Conservation (phyloP, 23 tunicate species). For the Ascidia mentula region DNA sequence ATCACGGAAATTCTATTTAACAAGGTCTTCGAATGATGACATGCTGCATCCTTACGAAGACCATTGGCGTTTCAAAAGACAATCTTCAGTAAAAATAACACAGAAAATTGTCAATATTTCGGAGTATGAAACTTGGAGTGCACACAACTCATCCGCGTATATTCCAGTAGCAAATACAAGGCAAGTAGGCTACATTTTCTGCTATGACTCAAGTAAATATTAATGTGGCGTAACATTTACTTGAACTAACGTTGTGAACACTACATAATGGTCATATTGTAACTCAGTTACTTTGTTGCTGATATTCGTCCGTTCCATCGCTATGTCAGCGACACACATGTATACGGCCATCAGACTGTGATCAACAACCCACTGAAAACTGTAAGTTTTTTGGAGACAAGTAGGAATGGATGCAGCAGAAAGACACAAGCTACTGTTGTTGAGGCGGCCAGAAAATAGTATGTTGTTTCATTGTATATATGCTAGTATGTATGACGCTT, state of each 20-base stretch:
- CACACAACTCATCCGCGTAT: slow-evolving; percentile 15
- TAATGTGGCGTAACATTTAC: too few species aligned
- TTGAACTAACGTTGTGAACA: too few species aligned
- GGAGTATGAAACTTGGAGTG: slow-evolving; percentile 12
- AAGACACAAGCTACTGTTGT: slow-evolving; percentile 51
- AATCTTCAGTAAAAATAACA: not conserved
- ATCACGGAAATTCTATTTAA: too few species aligned
- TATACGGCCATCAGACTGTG: slow-evolving; percentile 69
- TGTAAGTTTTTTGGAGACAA: slow-evolving; percentile 63
- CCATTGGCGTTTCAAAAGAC: not conserved
- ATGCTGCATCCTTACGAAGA: not conserved
- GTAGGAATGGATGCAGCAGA: slow-evolving; percentile 26
- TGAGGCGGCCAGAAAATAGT: slow-evolving; percentile 43
- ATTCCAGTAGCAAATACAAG: slow-evolving; percentile 38
- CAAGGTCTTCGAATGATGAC: not conserved
- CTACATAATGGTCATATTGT: not conserved
- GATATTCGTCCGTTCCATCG: slow-evolving; percentile 28
- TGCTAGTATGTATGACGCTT: too few species aligned
- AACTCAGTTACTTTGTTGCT: slow-evolving; percentile 62
- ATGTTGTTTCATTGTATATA: not conserved
- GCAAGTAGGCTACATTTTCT: too few species aligned
- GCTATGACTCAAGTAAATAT: too few species aligned
- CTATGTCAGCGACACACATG: slow-evolving; percentile 28
- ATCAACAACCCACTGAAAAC: slow-evolving; percentile 51
- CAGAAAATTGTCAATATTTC: not conserved